phyloP scores from a whole-genome alignment of 2,888 invertebrate genomes.

The Esperia sulphurella region DNA sequence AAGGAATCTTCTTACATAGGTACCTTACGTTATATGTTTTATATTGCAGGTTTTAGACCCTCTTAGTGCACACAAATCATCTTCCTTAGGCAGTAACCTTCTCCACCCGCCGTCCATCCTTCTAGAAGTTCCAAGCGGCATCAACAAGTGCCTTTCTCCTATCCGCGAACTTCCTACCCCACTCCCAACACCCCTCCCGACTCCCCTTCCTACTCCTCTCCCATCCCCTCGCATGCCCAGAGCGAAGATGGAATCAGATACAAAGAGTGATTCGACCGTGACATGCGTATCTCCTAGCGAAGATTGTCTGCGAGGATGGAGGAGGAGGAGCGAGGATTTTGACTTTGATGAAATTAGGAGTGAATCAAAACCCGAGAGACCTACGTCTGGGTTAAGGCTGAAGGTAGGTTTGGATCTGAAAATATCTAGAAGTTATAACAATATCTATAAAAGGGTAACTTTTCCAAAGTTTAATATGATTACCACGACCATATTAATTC shows the following conservation, averaged over 20 bases:
- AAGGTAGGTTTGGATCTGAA: constrained; percentile 39
- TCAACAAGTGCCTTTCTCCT: constrained; percentile 88
- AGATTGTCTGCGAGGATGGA: constrained; percentile 41
- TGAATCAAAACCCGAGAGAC: constrained; percentile 50
- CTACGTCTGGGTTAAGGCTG: constrained; percentile 51
- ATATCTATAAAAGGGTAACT: too few species aligned
- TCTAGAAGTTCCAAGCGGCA: constrained; percentile 86
- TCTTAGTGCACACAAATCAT: constrained; percentile 82
- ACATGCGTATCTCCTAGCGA: constrained; percentile 62
- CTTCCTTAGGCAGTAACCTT: constrained; percentile 78
- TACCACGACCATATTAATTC: too few species aligned
- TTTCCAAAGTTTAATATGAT: too few species aligned
- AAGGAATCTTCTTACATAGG: background rate
- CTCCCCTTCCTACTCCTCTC: constrained; percentile 84
- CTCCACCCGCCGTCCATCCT: constrained; percentile 87
- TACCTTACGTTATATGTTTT: background rate
- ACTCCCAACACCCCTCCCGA: constrained; percentile 80
- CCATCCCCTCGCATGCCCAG: constrained; percentile 68
- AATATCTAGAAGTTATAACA: background rate
- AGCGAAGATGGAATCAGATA: constrained; percentile 51
- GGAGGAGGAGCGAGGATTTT: too few species aligned
- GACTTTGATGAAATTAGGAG: constrained; percentile 50
- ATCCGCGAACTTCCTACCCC: constrained; percentile 89
- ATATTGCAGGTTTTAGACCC: constrained; percentile 81
- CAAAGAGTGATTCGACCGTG: constrained; percentile 43